Conservation (phyloP, 2,113 vertebrate genomes). For the Tenebrosternarchus preto region DNA sequence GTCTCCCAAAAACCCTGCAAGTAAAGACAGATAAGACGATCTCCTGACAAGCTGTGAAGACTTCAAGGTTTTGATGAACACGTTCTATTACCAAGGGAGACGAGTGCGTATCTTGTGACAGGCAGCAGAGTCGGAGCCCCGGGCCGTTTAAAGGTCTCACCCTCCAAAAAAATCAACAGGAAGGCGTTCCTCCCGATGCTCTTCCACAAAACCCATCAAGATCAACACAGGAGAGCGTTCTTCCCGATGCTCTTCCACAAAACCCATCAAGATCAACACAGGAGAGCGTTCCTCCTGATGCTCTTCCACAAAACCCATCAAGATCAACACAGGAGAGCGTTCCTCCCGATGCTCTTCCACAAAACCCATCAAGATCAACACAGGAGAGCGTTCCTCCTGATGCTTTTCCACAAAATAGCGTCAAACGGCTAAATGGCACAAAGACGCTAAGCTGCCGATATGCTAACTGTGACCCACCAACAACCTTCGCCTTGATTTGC, state of each 20-base stretch:
- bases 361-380: neutral
- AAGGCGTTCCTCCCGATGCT: constrained; percentile 26
- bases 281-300: constrained; percentile 30
- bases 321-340: too few relatives aligned
- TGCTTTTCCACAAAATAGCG: constrained; percentile 14
- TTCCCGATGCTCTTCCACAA: constrained; percentile 22
- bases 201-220: neutral
- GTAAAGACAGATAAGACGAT: constrained; percentile 61
- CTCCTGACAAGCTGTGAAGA: constrained; percentile 57
- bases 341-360: too few relatives aligned
- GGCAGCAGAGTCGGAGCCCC: constrained; percentile 11
- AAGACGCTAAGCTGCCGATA: constrained; percentile 43
- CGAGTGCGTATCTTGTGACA: constrained; percentile 37
- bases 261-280: neutral
- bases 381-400: constrained; percentile 21
- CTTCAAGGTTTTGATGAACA: constrained; percentile 57
- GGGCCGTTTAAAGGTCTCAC: constrained; percentile 46
- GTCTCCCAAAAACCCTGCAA: constrained; percentile 53
- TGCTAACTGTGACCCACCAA: constrained; percentile 20
- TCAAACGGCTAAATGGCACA: constrained; percentile 31
- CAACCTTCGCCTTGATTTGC: constrained; percentile 37
- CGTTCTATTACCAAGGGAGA: constrained; percentile 48
- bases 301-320: constrained; percentile 16
- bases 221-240: constrained; percentile 20
- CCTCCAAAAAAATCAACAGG: constrained; percentile 36